These are phyloP conservation scores for Cynoglossus semilaevis DNA, from an alignment of 2,113 vertebrate genomes.

Conservation along the genomic window DNA sequence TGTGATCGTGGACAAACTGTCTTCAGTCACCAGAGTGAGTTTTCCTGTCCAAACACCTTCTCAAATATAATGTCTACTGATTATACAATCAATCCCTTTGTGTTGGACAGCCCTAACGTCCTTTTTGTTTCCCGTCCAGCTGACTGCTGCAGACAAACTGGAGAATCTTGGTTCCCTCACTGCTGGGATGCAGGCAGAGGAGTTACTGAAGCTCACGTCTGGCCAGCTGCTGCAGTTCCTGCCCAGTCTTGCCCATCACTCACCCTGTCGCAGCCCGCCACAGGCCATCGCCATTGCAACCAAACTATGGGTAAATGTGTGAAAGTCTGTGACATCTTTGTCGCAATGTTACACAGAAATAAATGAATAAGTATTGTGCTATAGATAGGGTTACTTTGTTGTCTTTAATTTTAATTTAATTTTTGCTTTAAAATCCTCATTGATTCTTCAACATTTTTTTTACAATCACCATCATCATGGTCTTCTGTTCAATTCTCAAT, in stretches of 20 bases:
- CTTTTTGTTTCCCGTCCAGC: slow-evolving; percentile 38
- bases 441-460: too few relatives aligned
- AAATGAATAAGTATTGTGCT: too few relatives aligned
- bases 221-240: slow-evolving; percentile 64
- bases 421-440: too few relatives aligned
- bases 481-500: too few relatives aligned
- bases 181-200: slow-evolving; percentile 70
- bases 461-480: too few relatives aligned
- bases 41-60: slow-evolving; percentile 1
- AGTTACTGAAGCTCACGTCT: slow-evolving; percentile 59
- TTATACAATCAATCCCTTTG: not conserved
- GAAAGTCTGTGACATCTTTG: not conserved
- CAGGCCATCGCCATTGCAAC: slow-evolving; percentile 69
- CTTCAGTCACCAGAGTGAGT: slow-evolving; percentile 68
- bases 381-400: too few relatives aligned
- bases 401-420: too few relatives aligned
- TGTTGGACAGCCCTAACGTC: not conserved
- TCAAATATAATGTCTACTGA: not conserved
- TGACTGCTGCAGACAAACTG: slow-evolving; percentile 52
- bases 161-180: slow-evolving; percentile 68
- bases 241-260: slow-evolving; percentile 57
- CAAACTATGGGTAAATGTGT: slow-evolving; percentile 75
- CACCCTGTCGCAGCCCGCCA: slow-evolving; percentile 49
- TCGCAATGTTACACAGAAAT: too few relatives aligned
- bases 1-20: slow-evolving; percentile 73